Percentiles rank a stretch among this genome's conserved stretches.
These are phyloP conservation scores for Eretmochelys imbricata DNA, from an alignment of 2,113 vertebrate genomes.

Conservation along the genomic window DNA sequence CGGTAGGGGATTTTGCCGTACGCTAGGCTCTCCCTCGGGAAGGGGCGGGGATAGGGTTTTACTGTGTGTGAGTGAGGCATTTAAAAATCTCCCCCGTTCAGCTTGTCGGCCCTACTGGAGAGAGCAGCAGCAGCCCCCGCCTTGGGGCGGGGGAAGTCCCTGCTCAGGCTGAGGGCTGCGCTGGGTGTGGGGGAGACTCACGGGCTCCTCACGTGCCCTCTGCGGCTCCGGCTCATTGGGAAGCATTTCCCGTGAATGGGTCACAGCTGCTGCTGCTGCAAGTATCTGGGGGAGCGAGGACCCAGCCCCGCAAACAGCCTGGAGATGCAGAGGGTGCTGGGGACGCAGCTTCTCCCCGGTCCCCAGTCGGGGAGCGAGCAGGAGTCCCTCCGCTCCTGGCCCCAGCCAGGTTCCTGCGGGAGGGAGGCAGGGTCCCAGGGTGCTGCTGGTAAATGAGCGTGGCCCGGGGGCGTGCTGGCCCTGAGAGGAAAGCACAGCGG, in stretches of 20 bases:
- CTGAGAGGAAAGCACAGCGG: neutral
- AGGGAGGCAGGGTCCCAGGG: neutral
- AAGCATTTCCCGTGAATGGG: neutral
- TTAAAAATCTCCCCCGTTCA: too few species aligned
- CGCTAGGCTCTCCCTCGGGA: neutral
- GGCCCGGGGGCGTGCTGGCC: neutral
- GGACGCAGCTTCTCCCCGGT: neutral
- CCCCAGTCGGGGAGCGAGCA: neutral
- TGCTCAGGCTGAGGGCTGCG: too few species aligned
- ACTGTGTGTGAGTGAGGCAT: too few species aligned
- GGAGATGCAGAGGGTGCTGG: neutral
- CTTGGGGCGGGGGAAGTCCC: neutral
- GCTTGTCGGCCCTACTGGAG: neutral
- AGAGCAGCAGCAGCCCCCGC: neutral
- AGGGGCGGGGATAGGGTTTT: too few species aligned
- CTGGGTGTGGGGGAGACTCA: neutral
- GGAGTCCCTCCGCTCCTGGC: too few species aligned
- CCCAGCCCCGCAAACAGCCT: neutral
- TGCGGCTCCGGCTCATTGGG: neutral
- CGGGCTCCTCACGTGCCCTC: neutral
- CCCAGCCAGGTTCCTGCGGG: neutral
- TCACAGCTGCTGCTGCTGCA: neutral
- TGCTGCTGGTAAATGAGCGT: neutral
- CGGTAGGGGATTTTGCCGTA: neutral
- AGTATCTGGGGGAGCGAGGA: accelerated